Evolutionary conservation across 1,140 invertebrate species (phyloP).

Genomic region (Proales similis): DNA sequence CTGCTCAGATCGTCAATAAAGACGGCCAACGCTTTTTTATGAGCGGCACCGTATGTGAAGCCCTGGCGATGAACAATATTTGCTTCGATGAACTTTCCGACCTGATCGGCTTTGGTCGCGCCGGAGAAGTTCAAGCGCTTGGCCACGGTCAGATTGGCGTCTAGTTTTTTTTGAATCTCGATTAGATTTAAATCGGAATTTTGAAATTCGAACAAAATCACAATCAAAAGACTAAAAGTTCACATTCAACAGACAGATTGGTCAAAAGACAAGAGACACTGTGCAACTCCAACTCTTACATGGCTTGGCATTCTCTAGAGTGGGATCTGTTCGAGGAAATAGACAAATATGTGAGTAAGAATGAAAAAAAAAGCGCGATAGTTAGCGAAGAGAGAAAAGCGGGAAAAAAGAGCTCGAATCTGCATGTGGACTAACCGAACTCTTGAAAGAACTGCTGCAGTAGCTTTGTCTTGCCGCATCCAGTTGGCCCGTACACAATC

Average conservation of each 20-base stretch:
- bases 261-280: no score
- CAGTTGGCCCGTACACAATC: conserved; percentile 51
- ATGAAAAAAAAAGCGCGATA: conserved; percentile 23
- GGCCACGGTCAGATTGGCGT: conserved; percentile 22
- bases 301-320: no score
- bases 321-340: no score
- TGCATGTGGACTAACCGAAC: no score
- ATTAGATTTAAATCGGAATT: no score
- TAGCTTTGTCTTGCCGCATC: conserved; percentile 52
- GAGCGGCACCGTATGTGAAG: conserved; percentile 52
- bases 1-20: conserved; percentile 53
- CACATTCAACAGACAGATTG: no score
- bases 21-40: conserved; percentile 49
- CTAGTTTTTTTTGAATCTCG: no score
- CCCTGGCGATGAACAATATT: conserved; percentile 53
- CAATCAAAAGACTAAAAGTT: no score
- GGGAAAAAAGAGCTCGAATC: no score
- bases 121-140: conserved; percentile 42
- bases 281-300: no score
- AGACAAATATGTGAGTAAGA: conserved; percentile 6
- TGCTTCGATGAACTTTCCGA: conserved; percentile 50
- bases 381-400: no score
- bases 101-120: conserved; percentile 47
- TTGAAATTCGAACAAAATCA: no score
- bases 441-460: conserved; percentile 35